Base-by-base conservation (phyloP, 2,888 invertebrate genomes). In the Acrobasis repandana region DNA sequence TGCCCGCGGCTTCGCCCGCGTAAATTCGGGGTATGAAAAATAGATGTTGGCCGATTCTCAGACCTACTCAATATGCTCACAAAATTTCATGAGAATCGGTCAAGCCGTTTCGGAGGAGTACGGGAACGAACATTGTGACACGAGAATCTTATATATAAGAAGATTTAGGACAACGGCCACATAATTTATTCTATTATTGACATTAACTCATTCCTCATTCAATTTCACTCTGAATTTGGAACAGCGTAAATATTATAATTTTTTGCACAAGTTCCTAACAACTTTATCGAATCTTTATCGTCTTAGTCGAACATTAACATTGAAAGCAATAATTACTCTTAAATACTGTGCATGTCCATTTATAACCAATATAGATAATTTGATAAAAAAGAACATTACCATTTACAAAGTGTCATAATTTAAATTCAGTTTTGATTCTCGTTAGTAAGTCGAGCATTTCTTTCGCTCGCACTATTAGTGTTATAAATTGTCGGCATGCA, bases 401-500 rank as follows among this genome's bases (percentile, higher is more conserved):
- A 63, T 57, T 62, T 50, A 50, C 36, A 33, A 15, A 50, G 20
- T 36, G 16, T 16, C 33, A 58, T 58, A 48, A 58, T 52, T 61
- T 57, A 52, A 38, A 57, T 38, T 28, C 28, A 28, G 28, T 28
- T 38, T 58, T 38, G 3, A 49, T 58, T 2, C 58, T 49, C 58
- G 36, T 58, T 58, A 58, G n/a, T 59, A 51, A 61, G 46, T 43
- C 38, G 11, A 16, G 56, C 52, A 59, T 59, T 62, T 62, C 58
- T 58, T 50, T 18, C 61, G 15, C 15, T 54, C 38, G 15, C 58
- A 61, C 63, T 63, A 62, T 64, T 14, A 28, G 62, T 51, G 51
- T 66, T 56, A 67, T 67, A 67, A 63, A 66, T 66, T 47, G 50
- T 62, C 62, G 62, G 64, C 63, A 63, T 61, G 61, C 52, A 61